Percentiles rank a stretch among this genome's conserved stretches.
These are phyloP conservation scores for Hemicrepidius hirtus DNA, from an alignment of 2,888 invertebrate species.

Conservation along the genomic window DNA sequence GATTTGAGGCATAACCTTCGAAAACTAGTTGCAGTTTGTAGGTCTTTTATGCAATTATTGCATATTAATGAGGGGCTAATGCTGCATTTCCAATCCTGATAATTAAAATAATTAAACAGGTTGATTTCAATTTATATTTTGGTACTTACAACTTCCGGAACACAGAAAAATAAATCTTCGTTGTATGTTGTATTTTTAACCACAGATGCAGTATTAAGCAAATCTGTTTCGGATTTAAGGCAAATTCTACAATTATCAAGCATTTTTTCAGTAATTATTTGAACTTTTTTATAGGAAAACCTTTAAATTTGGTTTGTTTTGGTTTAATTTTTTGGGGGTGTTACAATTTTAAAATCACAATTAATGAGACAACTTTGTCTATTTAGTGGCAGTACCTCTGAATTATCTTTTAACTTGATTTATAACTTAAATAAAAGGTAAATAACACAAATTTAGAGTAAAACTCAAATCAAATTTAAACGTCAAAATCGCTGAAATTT, in stretches of 20 bases:
- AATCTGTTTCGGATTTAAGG: slow-evolving; percentile 3
- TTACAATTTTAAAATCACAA: too few species aligned
- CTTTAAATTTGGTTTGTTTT: too few species aligned
- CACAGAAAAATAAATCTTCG: slow-evolving; percentile 9
- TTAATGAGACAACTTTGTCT: too few species aligned
- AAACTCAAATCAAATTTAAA: too few species aligned
- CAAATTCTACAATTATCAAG: slow-evolving; percentile 19
- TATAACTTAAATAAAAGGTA: too few species aligned
- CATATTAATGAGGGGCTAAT: neutral
- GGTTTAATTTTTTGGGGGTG: too few species aligned
- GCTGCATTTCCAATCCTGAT: slow-evolving; percentile 5
- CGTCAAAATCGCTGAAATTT: too few species aligned
- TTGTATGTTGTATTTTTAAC: slow-evolving; percentile 6
- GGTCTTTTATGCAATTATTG: neutral
- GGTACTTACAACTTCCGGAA: slow-evolving; percentile 26
- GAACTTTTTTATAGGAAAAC: too few species aligned
- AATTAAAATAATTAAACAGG: neutral
- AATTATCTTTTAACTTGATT: too few species aligned
- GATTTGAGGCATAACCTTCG: slow-evolving; percentile 20
- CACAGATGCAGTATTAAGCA: neutral
- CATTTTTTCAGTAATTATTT: neutral
- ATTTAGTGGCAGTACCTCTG: too few species aligned
- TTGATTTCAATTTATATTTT: neutral
- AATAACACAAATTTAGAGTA: too few species aligned
- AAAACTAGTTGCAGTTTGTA: neutral